A percentile compares a stretch with the other conserved stretches of the same genome.
Conservation (phyloP, 2,797 vertebrate genomes). For the Scleropages formosus region DNA sequence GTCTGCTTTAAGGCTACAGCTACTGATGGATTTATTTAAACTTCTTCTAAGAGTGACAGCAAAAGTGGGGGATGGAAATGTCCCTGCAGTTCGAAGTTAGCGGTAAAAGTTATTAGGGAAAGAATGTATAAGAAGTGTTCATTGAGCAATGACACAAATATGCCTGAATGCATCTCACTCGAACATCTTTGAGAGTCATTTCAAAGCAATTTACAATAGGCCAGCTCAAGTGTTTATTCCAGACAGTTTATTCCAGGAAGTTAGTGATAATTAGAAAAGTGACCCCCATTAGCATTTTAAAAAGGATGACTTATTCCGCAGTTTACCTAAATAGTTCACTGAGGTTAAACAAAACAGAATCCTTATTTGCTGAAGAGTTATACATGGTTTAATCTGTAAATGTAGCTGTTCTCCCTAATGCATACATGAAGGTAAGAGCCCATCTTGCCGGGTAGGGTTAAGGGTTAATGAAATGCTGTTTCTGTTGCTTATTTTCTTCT, state of each 20-base stretch:
- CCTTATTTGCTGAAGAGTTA: constrained; percentile 82
- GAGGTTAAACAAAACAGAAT: constrained; percentile 81
- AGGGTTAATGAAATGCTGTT: constrained; percentile 99
- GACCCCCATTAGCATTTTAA: constrained; percentile 82
- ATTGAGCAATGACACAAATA: constrained; percentile 10
- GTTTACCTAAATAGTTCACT: constrained; percentile 81
- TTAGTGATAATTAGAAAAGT: constrained; percentile 91
- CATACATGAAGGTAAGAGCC: constrained; percentile 91
- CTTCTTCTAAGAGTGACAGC: background rate
- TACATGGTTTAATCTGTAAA: constrained; percentile 91
- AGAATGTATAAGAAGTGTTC: constrained; percentile 2
- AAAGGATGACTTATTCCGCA: constrained; percentile 83
- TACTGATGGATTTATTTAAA: constrained; percentile 14
- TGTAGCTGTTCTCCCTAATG: constrained; percentile 95
- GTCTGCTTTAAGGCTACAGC: constrained; percentile 26
- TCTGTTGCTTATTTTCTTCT: constrained; percentile 94
- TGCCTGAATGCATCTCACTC: constrained; percentile 1
- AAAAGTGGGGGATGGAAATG: background rate
- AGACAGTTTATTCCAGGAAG: constrained; percentile 84
- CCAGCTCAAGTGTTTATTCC: constrained; percentile 80
- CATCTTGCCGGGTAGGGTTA: constrained; percentile 88
- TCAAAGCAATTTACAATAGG: constrained; percentile 65
- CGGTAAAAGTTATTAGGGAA: background rate
- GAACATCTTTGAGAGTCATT: constrained; percentile 18
- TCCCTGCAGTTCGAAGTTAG: background rate